Conservation (phyloP, 2,797 vertebrate species). For the Sebastes taczanowskii region DNA sequence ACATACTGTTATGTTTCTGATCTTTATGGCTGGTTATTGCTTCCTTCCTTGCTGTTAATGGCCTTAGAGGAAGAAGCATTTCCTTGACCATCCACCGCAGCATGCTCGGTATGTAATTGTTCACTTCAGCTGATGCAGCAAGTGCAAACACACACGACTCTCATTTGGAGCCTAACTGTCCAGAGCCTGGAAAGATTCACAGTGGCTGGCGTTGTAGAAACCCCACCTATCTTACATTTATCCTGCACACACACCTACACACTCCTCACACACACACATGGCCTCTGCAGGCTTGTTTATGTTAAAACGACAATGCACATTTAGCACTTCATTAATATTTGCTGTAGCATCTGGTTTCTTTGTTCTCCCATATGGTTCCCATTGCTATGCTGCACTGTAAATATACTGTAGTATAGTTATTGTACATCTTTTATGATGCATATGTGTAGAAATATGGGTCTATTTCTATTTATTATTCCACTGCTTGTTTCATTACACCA, state of each 20-base stretch:
- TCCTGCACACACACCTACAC: conserved; percentile 14
- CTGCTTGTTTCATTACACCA: neutral
- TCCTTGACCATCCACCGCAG: neutral
- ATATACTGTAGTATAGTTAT: neutral
- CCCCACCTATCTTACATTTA: neutral
- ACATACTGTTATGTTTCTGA: neutral
- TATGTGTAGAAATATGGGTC: neutral
- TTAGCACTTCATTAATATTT: conserved; percentile 62
- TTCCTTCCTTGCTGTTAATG: conserved; percentile 1
- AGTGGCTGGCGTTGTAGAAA: neutral
- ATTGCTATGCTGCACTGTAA: conserved; percentile 3
- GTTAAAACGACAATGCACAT: conserved; percentile 21
- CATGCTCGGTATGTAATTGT: neutral
- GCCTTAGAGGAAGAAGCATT: conserved; percentile 11
- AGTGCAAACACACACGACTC: neutral
- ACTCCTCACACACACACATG: conserved; percentile 2
- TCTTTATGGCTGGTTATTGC: conserved; percentile 5
- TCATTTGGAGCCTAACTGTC: conserved; percentile 15
- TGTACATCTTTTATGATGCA: neutral
- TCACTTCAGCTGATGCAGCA: conserved; percentile 25
- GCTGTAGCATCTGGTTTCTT: conserved; percentile 40
- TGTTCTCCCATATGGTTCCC: conserved; percentile 37
- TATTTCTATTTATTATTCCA: neutral
- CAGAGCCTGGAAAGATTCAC: conserved; percentile 13
- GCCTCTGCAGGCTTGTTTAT: conserved; percentile 38